Conservation (phyloP, 1,140 invertebrate genomes). For the Leptonema lineaticorne region DNA sequence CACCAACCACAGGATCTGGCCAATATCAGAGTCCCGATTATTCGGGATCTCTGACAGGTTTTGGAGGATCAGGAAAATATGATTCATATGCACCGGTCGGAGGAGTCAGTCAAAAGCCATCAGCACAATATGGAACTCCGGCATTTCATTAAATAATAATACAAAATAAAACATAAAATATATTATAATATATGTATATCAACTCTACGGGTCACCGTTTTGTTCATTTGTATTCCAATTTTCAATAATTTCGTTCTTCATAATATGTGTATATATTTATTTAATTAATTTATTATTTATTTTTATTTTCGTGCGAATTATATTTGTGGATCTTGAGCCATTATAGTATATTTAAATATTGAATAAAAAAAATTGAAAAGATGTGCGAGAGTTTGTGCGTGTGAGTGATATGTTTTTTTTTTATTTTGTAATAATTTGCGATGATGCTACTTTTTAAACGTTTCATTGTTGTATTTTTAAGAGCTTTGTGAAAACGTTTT, state of each 20-base stretch:
- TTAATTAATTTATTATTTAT: slow-evolving; percentile 7
- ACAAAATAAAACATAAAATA: neutral
- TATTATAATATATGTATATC: too few relatives aligned
- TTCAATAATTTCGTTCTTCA: neutral
- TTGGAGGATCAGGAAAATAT: slow-evolving; percentile 51
- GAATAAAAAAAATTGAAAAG: too few relatives aligned
- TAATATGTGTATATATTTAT: neutral
- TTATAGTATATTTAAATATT: too few relatives aligned
- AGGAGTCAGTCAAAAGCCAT: slow-evolving; percentile 44
- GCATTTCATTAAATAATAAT: slow-evolving; percentile 51
- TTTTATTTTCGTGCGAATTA: neutral
- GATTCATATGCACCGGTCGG: slow-evolving; percentile 48
- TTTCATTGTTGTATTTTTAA: slow-evolving; percentile 13
- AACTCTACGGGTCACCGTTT: neutral
- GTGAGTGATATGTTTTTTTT: neutral
- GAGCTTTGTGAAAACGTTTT: slow-evolving; percentile 16
- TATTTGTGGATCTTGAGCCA: too few relatives aligned
- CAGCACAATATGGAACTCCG: slow-evolving; percentile 57
- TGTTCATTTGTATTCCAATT: neutral
- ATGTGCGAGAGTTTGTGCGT: neutral
- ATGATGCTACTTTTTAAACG: neutral
- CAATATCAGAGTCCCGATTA: neutral
- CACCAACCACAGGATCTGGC: neutral
- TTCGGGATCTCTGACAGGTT: slow-evolving; percentile 44
- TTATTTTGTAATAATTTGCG: neutral